Base-by-base conservation (phyloP, 2,113 vertebrate species). In the Upupa epops region DNA sequence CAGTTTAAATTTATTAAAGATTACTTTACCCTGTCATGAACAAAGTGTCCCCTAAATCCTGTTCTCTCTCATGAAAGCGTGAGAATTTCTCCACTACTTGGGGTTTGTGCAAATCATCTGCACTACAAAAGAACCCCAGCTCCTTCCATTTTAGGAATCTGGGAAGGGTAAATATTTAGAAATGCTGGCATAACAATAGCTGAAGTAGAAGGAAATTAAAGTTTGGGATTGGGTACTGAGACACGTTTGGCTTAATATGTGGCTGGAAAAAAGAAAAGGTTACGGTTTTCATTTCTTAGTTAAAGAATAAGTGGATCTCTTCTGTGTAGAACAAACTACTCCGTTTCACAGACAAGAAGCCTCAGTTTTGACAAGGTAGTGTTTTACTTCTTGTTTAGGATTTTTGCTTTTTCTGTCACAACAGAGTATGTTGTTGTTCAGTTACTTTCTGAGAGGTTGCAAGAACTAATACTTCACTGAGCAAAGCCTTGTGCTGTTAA, bases 81-180 rank as follows among this genome's bases (percentile, higher is more conserved):
- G 70, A 97, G 96, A 97, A 97, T 97, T 97, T 98, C 97, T 96
- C 74, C 83, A 36, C 70, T 90, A 20, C 83, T 94, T 92, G 80
- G 91, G 78, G 45, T 73, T 74, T 96, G 49, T 94, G 83, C 75
- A 95, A 93, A 79, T 97, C 89, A 94, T 96, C 97, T 95, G 88
- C 93, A 94, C 96, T 96, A 98, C 98, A 98, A 98, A 98, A 97
- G 96, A 86, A 77, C 89, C 71, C 76, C 1, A 52, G 83, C 93
- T 96, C 96, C 96, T 97, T 97, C 97, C 95, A 96, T 97, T 96
- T 96, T 96, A 92, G 96, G 97, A 96, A 98, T 98, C 98, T 98
- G 98, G 98, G 98, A 98, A 98, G 97, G 97, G 98, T 98, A 98
- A 98, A 98, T 98, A 98, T 98, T 98, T 98, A 98, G 97, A 97